Conservation (phyloP, 1,140 invertebrate genomes). For the Saccostrea cuccullata region DNA sequence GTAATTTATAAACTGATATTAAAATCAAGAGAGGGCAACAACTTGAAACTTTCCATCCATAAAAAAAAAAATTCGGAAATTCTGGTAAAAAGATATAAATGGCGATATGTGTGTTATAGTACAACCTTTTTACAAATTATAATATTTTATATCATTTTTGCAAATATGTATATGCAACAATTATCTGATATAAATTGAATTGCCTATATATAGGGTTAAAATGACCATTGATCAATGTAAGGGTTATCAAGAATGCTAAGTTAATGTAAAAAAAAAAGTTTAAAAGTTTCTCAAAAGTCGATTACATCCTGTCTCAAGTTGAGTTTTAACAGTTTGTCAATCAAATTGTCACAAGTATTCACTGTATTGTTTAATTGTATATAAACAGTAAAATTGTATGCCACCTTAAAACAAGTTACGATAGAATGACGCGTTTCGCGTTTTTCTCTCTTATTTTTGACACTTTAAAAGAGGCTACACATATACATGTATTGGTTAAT, state of each 20-base stretch:
- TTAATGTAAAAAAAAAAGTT: too few species aligned
- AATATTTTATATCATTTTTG: background rate
- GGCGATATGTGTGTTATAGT: background rate
- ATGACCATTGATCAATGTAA: too few species aligned
- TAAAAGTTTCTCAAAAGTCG: too few species aligned
- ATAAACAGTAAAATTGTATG: background rate
- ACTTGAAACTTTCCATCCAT: background rate
- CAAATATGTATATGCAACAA: background rate
- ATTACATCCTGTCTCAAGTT: too few species aligned
- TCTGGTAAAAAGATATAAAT: background rate
- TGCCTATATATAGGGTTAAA: too few species aligned
- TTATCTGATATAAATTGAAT: too few species aligned
- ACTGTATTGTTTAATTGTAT: too few species aligned
- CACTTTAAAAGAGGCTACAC: too few species aligned
- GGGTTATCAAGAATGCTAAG: too few species aligned
- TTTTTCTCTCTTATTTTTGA: background rate
- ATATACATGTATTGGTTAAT: background rate
- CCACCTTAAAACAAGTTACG: background rate
- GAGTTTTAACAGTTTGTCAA: too few species aligned
- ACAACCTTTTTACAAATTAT: background rate
- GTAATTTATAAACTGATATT: conserved; percentile 19
- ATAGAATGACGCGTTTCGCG: background rate
- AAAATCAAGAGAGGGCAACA: background rate
- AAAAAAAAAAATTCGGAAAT: background rate
- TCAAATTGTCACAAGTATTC: too few species aligned